phyloP scores from a whole-genome alignment of 2,113 vertebrate species.

The Salvator merianae region DNA sequence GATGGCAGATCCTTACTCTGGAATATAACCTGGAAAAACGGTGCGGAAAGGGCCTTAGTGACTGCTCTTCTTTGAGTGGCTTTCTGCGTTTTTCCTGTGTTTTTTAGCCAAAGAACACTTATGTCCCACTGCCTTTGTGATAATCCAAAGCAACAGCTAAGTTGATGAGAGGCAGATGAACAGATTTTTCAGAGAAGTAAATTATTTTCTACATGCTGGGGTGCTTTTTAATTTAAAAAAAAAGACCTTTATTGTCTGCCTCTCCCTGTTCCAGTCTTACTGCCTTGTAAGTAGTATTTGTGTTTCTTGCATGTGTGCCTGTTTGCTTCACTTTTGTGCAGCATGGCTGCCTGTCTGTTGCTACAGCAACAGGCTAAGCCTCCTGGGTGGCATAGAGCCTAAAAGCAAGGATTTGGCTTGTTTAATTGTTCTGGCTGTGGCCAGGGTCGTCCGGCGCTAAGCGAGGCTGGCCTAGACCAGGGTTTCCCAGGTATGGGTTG shows the following conservation, averaged over 20 bases:
- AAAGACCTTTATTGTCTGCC: too few relatives aligned
- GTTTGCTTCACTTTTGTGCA: background rate
- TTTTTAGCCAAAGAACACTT: too few relatives aligned
- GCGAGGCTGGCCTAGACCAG: background rate
- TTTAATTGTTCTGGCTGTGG: too few relatives aligned
- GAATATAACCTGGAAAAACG: too few relatives aligned
- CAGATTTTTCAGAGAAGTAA: background rate
- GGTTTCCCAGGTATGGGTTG: background rate
- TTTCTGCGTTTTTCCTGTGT: too few relatives aligned
- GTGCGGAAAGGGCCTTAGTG: too few relatives aligned
- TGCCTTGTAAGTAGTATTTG: background rate
- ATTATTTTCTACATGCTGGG: background rate
- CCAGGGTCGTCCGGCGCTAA: too few relatives aligned
- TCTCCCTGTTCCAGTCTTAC: background rate
- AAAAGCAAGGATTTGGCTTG: too few relatives aligned
- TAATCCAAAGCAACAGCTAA: background rate
- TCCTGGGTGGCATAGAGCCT: too few relatives aligned
- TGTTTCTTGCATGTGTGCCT: background rate
- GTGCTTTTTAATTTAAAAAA: background rate
- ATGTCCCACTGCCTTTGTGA: background rate
- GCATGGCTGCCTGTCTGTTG: conserved; percentile 17
- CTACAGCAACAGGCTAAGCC: background rate
- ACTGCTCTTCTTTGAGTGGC: too few relatives aligned
- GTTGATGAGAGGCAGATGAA: background rate
- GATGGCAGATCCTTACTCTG: too few relatives aligned